Evolutionary conservation across 2,797 vertebrate genomes (phyloP), one percentile per base, ranked within the genome.

Genomic region (Bucorvus abyssinicus): DNA sequence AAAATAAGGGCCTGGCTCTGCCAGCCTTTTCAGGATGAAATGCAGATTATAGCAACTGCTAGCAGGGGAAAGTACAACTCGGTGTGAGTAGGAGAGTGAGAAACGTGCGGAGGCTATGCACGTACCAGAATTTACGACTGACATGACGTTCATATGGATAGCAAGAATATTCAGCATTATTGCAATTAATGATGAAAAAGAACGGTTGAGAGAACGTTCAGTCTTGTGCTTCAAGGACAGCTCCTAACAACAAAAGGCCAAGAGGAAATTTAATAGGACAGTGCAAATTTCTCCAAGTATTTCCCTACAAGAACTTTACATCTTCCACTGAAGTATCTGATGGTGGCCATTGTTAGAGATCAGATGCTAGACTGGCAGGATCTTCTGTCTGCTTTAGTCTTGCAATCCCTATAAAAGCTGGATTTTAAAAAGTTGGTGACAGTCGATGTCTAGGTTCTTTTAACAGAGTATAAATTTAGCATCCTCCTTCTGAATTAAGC

Each of bases 381-480:
- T 53, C 21, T 90, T 89, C 73, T 63, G 14, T 69, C 69, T 95
- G 49, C 63, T 88, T 88, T 75, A 88, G 65, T 40, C 82, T 96
- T 83, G 52, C 36, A 94, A 52, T 61, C 12, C 29, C 8, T 84
- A 8, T 57, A 91, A 70, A 80, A 42, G 85, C 42, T 86, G 75
- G 16, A 79, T 97, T 97, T 96, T 85, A 86, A 95, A 68, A 95
- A 93, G 68, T 34, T 84, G 73, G 49, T 95, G 93, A 90, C 87
- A 97, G 89, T 69, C 45, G 1, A 90, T 59, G 84, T 73, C 90
- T 89, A 82, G 49, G 16, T 84, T 91, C 84, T 96, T 97, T 95
- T 95, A 96, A 90, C n/a, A 78, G 83, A 86, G 40, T 89, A 87
- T 94, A 96, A 96, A 97, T 96, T 96, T 97, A 97, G 63, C 71